Conservation (phyloP, 2,113 vertebrate genomes). For the Microcebus ravelobensis region DNA sequence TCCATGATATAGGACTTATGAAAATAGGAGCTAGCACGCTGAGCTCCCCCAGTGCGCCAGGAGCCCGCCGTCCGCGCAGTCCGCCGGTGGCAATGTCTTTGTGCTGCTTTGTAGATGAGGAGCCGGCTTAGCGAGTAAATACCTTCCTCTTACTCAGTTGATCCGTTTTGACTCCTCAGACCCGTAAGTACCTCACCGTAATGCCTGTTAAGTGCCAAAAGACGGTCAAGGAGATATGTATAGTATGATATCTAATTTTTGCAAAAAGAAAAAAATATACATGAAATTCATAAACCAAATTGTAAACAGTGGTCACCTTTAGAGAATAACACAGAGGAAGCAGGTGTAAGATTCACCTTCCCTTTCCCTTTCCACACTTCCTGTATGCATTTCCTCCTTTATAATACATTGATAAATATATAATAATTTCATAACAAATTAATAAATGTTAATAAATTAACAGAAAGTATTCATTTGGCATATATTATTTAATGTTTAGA, state of each 20-base stretch:
- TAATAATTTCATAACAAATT: background rate
- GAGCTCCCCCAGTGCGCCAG: background rate
- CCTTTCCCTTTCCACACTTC: background rate
- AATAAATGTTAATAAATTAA: background rate
- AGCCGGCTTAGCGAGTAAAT: background rate
- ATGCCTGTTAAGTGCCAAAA: background rate
- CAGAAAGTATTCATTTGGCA: background rate
- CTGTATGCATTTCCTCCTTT: background rate
- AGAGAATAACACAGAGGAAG: background rate
- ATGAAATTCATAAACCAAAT: background rate
- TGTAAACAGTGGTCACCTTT: background rate
- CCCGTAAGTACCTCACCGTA: background rate
- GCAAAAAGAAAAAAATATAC: background rate
- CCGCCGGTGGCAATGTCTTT: background rate
- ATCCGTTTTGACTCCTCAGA: background rate
- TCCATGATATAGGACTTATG: background rate
- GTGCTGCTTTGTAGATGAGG: background rate
- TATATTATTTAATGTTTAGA: background rate
- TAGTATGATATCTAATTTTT: background rate
- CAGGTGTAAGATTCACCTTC: background rate
- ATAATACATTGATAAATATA: background rate
- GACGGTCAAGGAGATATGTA: background rate
- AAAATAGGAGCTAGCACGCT: background rate
- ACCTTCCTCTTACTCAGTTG: background rate
- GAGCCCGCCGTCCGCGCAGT: background rate